These are phyloP conservation scores for Sycophaga agraensis DNA, from an alignment of 1,140 invertebrate genomes.

Conservation along the genomic window DNA sequence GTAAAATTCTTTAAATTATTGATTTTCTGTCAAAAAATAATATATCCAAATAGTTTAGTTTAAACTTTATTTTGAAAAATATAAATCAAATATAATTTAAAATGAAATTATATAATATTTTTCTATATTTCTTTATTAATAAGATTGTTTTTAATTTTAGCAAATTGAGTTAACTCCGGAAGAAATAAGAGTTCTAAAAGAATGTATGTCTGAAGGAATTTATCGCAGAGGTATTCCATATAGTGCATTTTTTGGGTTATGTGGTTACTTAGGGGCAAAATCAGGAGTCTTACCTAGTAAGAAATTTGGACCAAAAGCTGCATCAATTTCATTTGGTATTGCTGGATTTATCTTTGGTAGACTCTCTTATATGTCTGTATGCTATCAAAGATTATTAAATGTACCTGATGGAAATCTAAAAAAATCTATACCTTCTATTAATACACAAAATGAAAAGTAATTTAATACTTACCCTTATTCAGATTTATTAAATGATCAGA, in stretches of 20 bases:
- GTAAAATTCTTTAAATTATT: background rate
- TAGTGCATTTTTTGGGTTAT: background rate
- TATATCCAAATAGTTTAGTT: background rate
- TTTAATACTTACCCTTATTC: background rate
- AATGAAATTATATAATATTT: too few relatives aligned
- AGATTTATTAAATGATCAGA: background rate
- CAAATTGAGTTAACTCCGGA: slow-evolving; percentile 2
- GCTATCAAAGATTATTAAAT: background rate
- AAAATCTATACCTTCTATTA: background rate
- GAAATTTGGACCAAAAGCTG: slow-evolving; percentile 4
- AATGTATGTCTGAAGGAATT: slow-evolving; percentile 12
- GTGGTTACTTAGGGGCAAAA: background rate
- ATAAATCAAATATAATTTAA: background rate
- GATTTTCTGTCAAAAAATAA: background rate
- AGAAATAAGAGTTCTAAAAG: background rate
- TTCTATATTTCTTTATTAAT: too few relatives aligned
- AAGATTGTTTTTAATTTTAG: background rate
- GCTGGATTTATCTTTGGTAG: slow-evolving; percentile 13
- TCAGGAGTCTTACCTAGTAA: background rate
- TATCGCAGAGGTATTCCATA: slow-evolving; percentile 11
- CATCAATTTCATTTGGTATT: background rate
- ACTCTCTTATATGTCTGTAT: slow-evolving; percentile 5
- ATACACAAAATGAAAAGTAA: background rate
- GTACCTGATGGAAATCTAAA: slow-evolving; percentile 17
- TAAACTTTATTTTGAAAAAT: background rate